Base-by-base conservation (phyloP, 2,113 vertebrate genomes). In the Rana temporaria region DNA sequence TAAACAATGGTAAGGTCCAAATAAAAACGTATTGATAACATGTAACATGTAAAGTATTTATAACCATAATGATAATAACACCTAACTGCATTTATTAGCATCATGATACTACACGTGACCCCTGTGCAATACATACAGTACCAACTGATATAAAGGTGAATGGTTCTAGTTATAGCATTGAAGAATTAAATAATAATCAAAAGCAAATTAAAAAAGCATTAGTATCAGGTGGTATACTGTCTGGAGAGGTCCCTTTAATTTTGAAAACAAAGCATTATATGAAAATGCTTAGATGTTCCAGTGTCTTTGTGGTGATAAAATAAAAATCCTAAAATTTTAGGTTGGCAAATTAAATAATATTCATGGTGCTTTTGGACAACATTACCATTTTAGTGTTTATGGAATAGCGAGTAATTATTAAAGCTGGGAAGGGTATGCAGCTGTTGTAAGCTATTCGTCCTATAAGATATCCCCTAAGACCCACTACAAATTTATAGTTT, bases 361-460 rank as follows among this genome's bases (percentile, higher is more conserved):
- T 87, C 88, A 85, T 88, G 87, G 86, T 91, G 88, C 87, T 88
- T 88, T 85, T 89, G 90, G 85, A 90, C 92, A 91, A 91, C 91
- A 91, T 87, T 93, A 88, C 86, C 87, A 89, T 92, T 91, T 91
- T 89, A 89, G 91, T 89, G 91, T 90, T 93, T 94, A 90, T 91
- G 92, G 93, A 95, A 93, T 93, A 90, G 92, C 93, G 93, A 93
- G 92, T 93, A 94, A 93, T 93, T 93, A 91, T 91, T 90, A 92
- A 92, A 93, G 92, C 93, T 90, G 91, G 93, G 91, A 92, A 91
- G 88, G 88, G 90, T 91, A 91, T 89, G 91, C 93, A 94, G 94
- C 94, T 95, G 94, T 93, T 93, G 88, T 7, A 63, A 91, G 93
- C 93, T 91, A 92, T 93, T 94, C 92, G 91, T 91, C 88, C 92